Evolutionary conservation across 2,113 vertebrate species (phyloP).

Genomic region (Thinocorus orbignyianus): DNA sequence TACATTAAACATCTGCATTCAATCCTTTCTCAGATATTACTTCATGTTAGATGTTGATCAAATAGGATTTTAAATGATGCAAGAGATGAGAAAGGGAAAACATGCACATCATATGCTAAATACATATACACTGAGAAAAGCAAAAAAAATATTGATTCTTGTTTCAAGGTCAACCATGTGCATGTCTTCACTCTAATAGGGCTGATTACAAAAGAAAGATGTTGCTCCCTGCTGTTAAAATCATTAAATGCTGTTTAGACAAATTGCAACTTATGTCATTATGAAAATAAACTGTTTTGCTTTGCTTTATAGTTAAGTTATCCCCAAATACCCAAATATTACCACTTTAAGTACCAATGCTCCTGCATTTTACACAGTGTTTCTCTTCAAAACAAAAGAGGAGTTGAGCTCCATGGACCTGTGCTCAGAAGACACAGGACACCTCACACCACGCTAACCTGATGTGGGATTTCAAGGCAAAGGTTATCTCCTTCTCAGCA

Average conservation of each 20-base stretch:
- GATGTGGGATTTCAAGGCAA: neutral
- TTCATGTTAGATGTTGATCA: neutral
- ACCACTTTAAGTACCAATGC: neutral
- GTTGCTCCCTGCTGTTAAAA: neutral
- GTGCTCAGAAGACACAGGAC: neutral
- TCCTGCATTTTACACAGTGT: neutral
- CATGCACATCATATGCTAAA: fast-evolving
- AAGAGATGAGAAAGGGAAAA: neutral
- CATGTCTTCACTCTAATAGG: neutral
- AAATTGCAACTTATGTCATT: neutral
- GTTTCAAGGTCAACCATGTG: neutral
- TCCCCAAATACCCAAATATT: neutral
- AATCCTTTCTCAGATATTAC: neutral
- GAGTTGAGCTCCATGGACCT: neutral
- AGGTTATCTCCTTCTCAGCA: neutral
- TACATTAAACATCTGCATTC: neutral
- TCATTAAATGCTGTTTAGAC: neutral
- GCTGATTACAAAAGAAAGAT: neutral
- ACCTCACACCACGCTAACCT: neutral
- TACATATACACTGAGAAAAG: neutral
- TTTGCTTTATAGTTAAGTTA: neutral
- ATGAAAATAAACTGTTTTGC: neutral
- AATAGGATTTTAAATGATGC: neutral
- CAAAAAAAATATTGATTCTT: neutral
- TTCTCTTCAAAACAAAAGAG: neutral